Evolutionary conservation across 1,140 invertebrate species (phyloP).

Genomic region (Pinna nobilis): DNA sequence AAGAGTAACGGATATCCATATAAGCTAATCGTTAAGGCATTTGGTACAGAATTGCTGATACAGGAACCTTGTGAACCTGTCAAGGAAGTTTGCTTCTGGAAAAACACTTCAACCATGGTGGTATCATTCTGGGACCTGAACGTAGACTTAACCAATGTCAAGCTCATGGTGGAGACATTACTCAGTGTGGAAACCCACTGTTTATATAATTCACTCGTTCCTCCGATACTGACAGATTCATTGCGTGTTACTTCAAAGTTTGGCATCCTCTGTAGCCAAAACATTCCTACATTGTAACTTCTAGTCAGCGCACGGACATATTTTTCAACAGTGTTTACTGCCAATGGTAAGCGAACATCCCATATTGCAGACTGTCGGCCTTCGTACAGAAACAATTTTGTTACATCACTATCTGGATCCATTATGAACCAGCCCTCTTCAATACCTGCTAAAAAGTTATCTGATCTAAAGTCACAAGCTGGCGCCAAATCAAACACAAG

Average conservation of each 20-base stretch:
- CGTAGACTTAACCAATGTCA: conserved; percentile 39
- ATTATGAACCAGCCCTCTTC: conserved; percentile 56
- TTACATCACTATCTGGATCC: conserved; percentile 71
- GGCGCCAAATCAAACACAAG: conserved; percentile 93
- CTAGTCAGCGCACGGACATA: not conserved
- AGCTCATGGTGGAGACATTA: not conserved
- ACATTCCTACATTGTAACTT: not conserved
- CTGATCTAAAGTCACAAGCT: conserved; percentile 87
- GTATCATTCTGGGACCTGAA: conserved; percentile 44
- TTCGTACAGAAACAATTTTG: conserved; percentile 83
- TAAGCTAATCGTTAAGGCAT: conserved; percentile 86
- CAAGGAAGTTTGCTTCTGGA: conserved; percentile 13
- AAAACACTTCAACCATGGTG: conserved; percentile 43
- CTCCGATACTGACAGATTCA: conserved; percentile 75
- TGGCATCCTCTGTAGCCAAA: conserved; percentile 38
- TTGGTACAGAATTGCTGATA: conserved; percentile 80
- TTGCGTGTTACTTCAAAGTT: conserved; percentile 83
- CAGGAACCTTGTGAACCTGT: conserved; percentile 33
- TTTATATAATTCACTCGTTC: not conserved
- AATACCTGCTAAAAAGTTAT: conserved; percentile 73
- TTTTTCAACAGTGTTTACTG: conserved; percentile 57
- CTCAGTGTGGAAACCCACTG: not conserved
- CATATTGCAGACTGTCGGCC: conserved; percentile 77
- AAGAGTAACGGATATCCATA: conserved; percentile 89
- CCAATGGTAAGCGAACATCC: conserved; percentile 52